phyloP scores from a whole-genome alignment of 2,888 invertebrate species.

The Pammene fasciana region DNA sequence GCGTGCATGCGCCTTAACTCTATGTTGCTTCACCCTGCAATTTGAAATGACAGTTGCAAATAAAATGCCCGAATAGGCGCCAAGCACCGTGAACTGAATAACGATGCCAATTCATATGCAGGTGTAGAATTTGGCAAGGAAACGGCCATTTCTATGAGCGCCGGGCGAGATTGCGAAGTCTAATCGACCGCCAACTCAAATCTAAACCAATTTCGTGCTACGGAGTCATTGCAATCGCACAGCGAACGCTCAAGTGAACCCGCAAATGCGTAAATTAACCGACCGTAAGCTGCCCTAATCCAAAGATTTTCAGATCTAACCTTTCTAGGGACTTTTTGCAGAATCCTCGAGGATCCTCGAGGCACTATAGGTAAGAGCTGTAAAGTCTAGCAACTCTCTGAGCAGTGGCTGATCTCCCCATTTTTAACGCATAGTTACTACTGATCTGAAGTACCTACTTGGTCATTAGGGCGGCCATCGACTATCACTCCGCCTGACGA shows the following conservation, averaged over 20 bases:
- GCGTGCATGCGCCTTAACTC: constrained; percentile 39
- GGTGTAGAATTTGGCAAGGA: constrained; percentile 43
- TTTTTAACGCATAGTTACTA: too few species aligned
- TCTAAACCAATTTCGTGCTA: constrained; percentile 24
- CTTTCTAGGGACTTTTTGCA: too few species aligned
- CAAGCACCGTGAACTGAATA: constrained; percentile 64
- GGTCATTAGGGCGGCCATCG: too few species aligned
- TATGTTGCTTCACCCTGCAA: constrained; percentile 56
- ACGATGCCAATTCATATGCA: constrained; percentile 59
- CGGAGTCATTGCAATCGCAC: neutral
- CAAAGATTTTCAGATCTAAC: too few species aligned
- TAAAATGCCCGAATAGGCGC: constrained; percentile 64
- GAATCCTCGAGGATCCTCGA: too few species aligned
- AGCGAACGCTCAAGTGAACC: neutral
- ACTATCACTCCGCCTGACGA: too few species aligned
- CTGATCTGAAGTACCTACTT: too few species aligned
- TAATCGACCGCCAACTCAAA: constrained; percentile 17
- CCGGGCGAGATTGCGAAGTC: constrained; percentile 5
- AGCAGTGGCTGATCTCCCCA: too few species aligned
- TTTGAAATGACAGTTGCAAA: constrained; percentile 59
- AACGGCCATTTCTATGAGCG: constrained; percentile 8
- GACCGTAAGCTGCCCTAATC: too few species aligned
- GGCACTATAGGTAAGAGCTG: too few species aligned
- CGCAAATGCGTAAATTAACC: too few species aligned
- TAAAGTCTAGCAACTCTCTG: too few species aligned